Conservation (phyloP, 2,888 invertebrate species). For the Drosophila paucipuncta region DNA sequence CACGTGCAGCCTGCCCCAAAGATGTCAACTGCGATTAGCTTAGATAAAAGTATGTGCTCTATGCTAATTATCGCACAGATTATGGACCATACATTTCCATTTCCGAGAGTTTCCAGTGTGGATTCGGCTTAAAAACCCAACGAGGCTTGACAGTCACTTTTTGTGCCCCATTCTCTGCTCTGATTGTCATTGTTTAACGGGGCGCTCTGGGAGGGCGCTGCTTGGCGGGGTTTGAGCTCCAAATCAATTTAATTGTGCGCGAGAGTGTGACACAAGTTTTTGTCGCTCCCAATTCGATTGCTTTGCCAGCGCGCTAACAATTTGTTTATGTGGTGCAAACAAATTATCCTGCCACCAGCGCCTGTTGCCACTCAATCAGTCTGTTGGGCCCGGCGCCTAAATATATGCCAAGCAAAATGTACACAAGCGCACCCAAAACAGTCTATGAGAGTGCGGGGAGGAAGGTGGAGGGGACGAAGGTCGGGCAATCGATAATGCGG, state of each 20-base stretch:
- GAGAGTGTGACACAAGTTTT: conserved; percentile 62
- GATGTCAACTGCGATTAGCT: conserved; percentile 14
- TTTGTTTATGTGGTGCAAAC: conserved; percentile 65
- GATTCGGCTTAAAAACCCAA: conserved; percentile 30
- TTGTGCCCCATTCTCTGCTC: conserved; percentile 58
- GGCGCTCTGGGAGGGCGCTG: neutral
- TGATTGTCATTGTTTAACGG: conserved; percentile 59
- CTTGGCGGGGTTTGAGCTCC: conserved; percentile 25
- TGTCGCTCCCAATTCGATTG: conserved; percentile 27
- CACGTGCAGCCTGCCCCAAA: conserved; percentile 16
- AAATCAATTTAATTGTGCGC: conserved; percentile 71
- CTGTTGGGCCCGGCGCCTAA: conserved; percentile 27
- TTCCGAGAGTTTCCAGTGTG: conserved; percentile 3
- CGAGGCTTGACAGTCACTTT: conserved; percentile 48
- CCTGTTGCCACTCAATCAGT: conserved; percentile 29
- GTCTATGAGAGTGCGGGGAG: neutral
- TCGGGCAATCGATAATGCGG: conserved; percentile 52
- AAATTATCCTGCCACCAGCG: conserved; percentile 18
- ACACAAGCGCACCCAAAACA: conserved; percentile 1
- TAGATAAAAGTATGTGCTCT: conserved; percentile 35
- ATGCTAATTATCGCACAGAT: conserved; percentile 33
- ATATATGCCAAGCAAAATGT: conserved; percentile 44
- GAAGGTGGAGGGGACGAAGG: conserved; percentile 3
- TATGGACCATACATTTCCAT: conserved; percentile 3
- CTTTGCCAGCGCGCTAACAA: conserved; percentile 31